Conservation (phyloP, 2,113 vertebrate genomes). For the Aythya baeri region DNA sequence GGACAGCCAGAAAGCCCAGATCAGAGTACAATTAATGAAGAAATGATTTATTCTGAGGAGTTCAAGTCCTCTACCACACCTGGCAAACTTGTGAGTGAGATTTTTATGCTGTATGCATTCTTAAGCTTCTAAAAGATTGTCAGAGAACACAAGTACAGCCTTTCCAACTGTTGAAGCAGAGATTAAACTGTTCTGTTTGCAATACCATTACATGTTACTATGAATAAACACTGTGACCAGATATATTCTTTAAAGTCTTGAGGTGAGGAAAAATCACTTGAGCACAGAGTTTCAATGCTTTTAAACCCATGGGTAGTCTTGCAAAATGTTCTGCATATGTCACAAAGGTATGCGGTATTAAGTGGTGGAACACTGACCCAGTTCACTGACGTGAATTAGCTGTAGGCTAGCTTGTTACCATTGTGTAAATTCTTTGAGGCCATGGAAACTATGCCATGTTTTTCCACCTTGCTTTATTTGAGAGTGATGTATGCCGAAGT, state of each 20-base stretch:
- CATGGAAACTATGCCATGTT: background rate
- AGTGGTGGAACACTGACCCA: conserved; percentile 35
- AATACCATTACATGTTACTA: background rate
- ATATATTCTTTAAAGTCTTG: background rate
- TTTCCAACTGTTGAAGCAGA: background rate
- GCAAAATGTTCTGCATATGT: background rate
- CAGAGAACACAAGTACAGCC: background rate
- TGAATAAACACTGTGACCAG: background rate
- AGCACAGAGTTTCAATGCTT: background rate
- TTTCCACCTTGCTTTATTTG: background rate
- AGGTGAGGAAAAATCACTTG: background rate
- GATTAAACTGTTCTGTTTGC: background rate
- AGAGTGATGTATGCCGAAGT: background rate
- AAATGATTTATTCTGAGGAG: conserved; percentile 81
- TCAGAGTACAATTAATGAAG: conserved; percentile 67
- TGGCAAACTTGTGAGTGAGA: conserved; percentile 79
- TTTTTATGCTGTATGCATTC: background rate
- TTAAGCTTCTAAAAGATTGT: background rate
- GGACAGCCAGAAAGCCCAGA: conserved; percentile 67
- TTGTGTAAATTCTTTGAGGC: conserved; percentile 37
- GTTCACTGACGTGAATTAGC: conserved; percentile 10
- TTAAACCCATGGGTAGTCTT: background rate
- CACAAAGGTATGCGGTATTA: background rate
- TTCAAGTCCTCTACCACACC: conserved; percentile 77
- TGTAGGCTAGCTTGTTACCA: conserved; percentile 39